Conservation (phyloP, 1,140 invertebrate genomes). For the Bombyx mori region DNA sequence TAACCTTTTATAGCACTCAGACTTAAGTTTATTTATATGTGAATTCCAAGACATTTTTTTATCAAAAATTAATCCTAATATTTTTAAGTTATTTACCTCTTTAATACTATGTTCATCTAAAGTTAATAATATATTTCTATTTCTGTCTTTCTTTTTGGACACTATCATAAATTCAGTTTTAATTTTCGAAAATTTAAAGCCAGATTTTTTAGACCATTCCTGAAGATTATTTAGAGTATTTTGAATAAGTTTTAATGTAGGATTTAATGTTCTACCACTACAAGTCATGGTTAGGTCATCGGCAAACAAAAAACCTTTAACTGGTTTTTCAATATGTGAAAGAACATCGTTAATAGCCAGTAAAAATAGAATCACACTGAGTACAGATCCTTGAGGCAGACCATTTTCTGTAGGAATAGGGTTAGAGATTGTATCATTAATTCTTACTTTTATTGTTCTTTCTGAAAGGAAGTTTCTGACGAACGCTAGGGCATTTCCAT, state of each 20-base stretch:
- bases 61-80: constrained; percentile 15
- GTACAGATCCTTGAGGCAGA: constrained; percentile 18
- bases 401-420: constrained; percentile 15
- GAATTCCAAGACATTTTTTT: constrained; percentile 13
- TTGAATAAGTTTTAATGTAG: constrained; percentile 11
- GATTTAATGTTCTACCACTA: constrained; percentile 9
- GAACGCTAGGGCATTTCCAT: too few species aligned
- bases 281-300: constrained; percentile 13
- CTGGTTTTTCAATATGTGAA: constrained; percentile 7
- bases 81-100: constrained; percentile 16
- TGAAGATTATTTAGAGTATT: constrained; percentile 8
- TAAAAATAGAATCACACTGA: constrained; percentile 20
- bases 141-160: constrained; percentile 8
- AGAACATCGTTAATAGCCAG: constrained; percentile 18
- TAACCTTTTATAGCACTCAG: constrained; percentile 13
- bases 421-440: constrained; percentile 14
- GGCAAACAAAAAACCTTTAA: constrained; percentile 17
- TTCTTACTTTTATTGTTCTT: constrained; percentile 9
- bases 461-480: constrained; percentile 3
- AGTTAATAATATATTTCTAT: constrained; percentile 4
- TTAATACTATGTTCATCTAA: constrained; percentile 11
- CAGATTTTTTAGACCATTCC: constrained; percentile 5
- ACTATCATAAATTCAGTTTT: constrained; percentile 10
- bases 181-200: constrained; percentile 9
- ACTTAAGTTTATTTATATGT: constrained; percentile 14